Evolutionary conservation across 1,140 invertebrate genomes (phyloP).

Genomic region (Pentalonia nigronervosa): DNA sequence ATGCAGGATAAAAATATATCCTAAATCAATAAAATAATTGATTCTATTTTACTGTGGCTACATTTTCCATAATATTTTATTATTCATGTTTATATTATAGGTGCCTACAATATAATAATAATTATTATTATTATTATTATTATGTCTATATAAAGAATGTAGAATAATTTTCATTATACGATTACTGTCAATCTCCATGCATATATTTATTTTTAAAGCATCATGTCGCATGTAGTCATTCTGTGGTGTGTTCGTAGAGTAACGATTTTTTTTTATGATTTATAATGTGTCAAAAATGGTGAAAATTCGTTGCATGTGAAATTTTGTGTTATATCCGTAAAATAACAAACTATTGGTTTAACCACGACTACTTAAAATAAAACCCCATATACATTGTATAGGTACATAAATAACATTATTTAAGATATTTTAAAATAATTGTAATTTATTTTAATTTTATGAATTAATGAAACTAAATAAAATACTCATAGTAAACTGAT

Average conservation of each 20-base stretch:
- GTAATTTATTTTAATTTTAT: neutral
- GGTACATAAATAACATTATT: neutral
- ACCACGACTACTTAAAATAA: neutral
- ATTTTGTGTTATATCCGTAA: no score
- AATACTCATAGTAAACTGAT: neutral
- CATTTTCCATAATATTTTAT: neutral
- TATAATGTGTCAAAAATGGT: neutral
- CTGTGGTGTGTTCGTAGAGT: neutral
- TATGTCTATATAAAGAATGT: neutral
- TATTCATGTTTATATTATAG: neutral
- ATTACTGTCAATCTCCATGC: neutral
- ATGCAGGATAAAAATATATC: no score
- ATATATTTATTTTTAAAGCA: neutral
- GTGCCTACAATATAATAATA: neutral
- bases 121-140: neutral
- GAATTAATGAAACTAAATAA: neutral
- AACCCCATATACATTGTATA: neutral
- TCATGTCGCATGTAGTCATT: neutral
- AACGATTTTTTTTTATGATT: conserved; percentile 15
- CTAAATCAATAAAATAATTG: no score
- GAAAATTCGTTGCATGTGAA: neutral
- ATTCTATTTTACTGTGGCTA: neutral
- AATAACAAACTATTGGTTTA: no score
- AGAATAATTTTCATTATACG: neutral
- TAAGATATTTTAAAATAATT: neutral